Base-by-base conservation (phyloP, 2,797 vertebrate genomes). In the Pipistrellus pygmaeus region DNA sequence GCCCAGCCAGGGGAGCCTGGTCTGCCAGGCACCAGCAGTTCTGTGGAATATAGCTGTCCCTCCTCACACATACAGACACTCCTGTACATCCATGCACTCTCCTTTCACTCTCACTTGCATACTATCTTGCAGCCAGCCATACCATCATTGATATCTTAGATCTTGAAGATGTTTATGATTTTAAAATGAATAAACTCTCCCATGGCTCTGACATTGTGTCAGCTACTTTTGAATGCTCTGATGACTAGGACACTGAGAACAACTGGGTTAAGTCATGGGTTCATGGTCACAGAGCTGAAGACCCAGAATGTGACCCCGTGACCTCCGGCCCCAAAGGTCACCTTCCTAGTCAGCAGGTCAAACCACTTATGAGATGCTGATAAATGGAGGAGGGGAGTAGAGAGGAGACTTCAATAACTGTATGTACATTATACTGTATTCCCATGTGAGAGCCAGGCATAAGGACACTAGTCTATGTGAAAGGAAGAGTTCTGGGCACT, bases 121-220 rank as follows among this genome's bases (percentile, higher is more conserved):
- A 55, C 53, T 55, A 55, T 10, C 53, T 55, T 23, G 21, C 1
- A 55, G 3, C 53, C 53, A 23, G 20, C 53, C 1, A 0, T 55
- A 3, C 1, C 0, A 0, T 41, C 41, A 41, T 55, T 3, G 17
- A 3, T 20, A 55, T 55, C 53, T 55, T 23, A 8, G 3, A 4
- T 23, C 21, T 55, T 3, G 3, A 57, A 4, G 21, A 57, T 30
- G 4, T 51, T 41, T 55, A 17, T n/a, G 15, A 32, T 44, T 88
- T 60, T 32, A 14, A 25, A 30, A 38, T 68, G 55, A 71, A 85
- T 53, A 55, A n/a, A 88, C 20, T 5, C 17, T 18, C 12, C 0
- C 2, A 32, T 8, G 66, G 38, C 48, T 32, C 25, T 78, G 35
- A 20, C 12, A 30, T 1, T 15, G 3, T 41, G 85, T 66, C 8